Conservation (phyloP, 1,140 invertebrate genomes). For the Doryteuthis pealeii region DNA sequence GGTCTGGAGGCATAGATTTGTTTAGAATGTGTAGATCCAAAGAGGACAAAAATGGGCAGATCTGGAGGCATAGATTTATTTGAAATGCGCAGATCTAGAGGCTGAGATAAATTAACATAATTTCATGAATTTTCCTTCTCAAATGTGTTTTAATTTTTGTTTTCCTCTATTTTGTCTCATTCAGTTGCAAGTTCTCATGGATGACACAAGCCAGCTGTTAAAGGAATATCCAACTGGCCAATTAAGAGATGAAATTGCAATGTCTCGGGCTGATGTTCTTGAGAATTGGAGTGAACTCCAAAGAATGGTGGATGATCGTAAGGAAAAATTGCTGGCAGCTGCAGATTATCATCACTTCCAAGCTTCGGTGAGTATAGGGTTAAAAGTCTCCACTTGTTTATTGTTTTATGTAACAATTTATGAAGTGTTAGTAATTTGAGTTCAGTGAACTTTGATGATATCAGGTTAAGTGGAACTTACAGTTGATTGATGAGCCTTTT, state of each 20-base stretch:
- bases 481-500: too few species aligned
- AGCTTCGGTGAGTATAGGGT: slow-evolving; percentile 66
- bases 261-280: slow-evolving; percentile 81
- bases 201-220: slow-evolving; percentile 86
- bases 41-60: too few species aligned
- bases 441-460: too few species aligned
- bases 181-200: slow-evolving; percentile 75
- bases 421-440: too few species aligned
- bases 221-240: slow-evolving; percentile 83
- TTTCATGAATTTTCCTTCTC: too few species aligned
- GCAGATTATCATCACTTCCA: slow-evolving; percentile 87
- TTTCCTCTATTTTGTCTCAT: slow-evolving; percentile 8
- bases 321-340: slow-evolving; percentile 80
- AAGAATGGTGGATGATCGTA: slow-evolving; percentile 75
- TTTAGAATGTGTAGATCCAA: too few species aligned
- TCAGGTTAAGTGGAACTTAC: too few species aligned
- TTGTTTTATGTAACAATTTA: not conserved
- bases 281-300: slow-evolving; percentile 87
- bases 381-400: not conserved
- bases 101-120: too few species aligned
- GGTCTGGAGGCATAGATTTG: too few species aligned
- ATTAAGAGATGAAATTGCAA: slow-evolving; percentile 85
- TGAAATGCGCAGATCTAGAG: too few species aligned
- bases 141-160: too few species aligned
- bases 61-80: too few species aligned